A percentile compares a stretch with the other conserved stretches of the same genome.
Evolutionary conservation across 2,888 invertebrate species (phyloP).

Genomic region (Dromius quadrimaculatus): DNA sequence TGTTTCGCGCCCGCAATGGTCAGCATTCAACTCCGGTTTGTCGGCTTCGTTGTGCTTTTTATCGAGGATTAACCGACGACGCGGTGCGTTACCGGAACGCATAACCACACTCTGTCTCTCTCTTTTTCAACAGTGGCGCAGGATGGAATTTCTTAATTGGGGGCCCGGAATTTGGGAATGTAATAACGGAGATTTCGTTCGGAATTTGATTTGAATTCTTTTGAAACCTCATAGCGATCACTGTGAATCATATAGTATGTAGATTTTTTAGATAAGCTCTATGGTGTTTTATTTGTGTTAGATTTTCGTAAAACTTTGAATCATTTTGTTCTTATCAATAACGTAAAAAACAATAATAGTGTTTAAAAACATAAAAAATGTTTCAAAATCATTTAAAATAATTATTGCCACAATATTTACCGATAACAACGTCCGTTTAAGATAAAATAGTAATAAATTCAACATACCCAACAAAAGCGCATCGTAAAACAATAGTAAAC

Average conservation of each 20-base stretch:
- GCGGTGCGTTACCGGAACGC: slow-evolving; percentile 45
- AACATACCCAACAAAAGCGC: not conserved
- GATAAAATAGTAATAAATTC: slow-evolving; percentile 26
- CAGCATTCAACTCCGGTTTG: slow-evolving; percentile 1
- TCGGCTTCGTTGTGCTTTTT: slow-evolving; percentile 5
- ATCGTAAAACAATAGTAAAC: slow-evolving; percentile 29
- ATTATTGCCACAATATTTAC: slow-evolving; percentile 32
- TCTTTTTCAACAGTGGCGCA: slow-evolving; percentile 36
- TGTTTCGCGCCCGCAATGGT: slow-evolving; percentile 34
- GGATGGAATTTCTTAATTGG: slow-evolving; percentile 45
- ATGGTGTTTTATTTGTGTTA: too few relatives aligned
- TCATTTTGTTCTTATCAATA: too few relatives aligned
- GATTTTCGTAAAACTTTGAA: too few relatives aligned
- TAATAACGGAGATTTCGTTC: slow-evolving; percentile 12
- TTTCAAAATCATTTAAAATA: slow-evolving; percentile 30
- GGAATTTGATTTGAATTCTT: slow-evolving; percentile 18
- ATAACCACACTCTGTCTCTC: slow-evolving; percentile 11
- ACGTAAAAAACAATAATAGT: too few relatives aligned
- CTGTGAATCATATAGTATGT: not conserved
- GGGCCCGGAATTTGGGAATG: slow-evolving; percentile 16
- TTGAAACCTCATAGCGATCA: not conserved
- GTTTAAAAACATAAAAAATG: slow-evolving; percentile 29
- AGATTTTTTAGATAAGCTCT: too few relatives aligned
- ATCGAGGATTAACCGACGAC: slow-evolving; percentile 17
- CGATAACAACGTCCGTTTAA: slow-evolving; percentile 24